These are phyloP conservation scores for Alloplasta piceator DNA, from an alignment of 2,888 invertebrate species.

Conservation along the genomic window DNA sequence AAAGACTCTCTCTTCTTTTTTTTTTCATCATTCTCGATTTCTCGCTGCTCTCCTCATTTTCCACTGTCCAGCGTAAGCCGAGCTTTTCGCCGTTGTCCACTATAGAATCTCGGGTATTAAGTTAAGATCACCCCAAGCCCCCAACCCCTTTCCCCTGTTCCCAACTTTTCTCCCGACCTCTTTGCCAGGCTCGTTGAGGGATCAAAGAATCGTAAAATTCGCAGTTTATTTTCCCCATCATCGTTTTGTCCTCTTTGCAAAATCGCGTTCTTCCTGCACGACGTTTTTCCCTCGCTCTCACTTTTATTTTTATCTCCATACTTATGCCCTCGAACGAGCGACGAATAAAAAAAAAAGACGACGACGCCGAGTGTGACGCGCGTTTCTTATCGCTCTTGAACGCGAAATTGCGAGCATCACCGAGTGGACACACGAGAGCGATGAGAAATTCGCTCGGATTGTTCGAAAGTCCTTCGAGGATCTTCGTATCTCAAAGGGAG, in stretches of 20 bases:
- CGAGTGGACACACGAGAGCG: too few species aligned
- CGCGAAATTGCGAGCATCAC: not conserved
- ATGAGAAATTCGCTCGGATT: too few species aligned
- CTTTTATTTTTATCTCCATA: not conserved
- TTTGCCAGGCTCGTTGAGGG: not conserved
- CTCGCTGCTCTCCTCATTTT: not conserved
- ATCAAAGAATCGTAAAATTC: conserved; percentile 42
- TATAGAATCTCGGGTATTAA: conserved; percentile 17
- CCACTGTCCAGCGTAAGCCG: not conserved
- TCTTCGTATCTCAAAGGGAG: too few species aligned
- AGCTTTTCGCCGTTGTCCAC: conserved; percentile 1
- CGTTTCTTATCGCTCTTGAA: not conserved
- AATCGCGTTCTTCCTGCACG: not conserved
- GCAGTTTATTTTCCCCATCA: not conserved
- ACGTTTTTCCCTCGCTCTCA: not conserved
- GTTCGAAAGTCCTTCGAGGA: too few species aligned
- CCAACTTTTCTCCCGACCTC: not conserved
- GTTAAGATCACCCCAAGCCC: not conserved
- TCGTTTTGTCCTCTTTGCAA: not conserved
- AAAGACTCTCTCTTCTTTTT: not conserved
- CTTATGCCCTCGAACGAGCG: not conserved
- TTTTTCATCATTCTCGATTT: not conserved
- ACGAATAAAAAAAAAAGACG: not conserved
- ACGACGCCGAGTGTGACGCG: too few species aligned
- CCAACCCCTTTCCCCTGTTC: not conserved